These are phyloP conservation scores for Scortum barcoo DNA, from an alignment of 2,113 vertebrate species.

Conservation along the genomic window DNA sequence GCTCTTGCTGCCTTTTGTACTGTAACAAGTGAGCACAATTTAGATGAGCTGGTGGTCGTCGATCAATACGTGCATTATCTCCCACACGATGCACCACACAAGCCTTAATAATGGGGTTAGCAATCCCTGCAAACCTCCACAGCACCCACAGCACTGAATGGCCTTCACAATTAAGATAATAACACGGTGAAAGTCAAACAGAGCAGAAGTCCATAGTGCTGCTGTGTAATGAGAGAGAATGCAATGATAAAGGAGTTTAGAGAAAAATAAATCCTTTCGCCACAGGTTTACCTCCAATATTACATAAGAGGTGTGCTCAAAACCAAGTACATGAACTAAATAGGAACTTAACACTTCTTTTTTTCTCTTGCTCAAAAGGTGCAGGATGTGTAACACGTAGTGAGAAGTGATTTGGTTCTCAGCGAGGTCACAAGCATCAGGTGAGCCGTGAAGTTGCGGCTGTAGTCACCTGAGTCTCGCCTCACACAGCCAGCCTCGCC, in stretches of 20 bases:
- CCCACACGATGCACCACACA: slow-evolving; percentile 50
- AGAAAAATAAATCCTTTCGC: slow-evolving; percentile 12
- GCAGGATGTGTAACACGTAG: not conserved
- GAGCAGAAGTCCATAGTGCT: slow-evolving; percentile 31
- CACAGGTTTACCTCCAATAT: not conserved
- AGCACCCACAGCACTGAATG: slow-evolving; percentile 35
- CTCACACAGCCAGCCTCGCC: slow-evolving; percentile 28
- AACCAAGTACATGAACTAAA: slow-evolving; percentile 1
- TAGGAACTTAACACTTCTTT: slow-evolving; percentile 6
- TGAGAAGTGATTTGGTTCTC: slow-evolving; percentile 56
- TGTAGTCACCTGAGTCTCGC: slow-evolving; percentile 49
- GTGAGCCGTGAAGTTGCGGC: slow-evolving; percentile 61
- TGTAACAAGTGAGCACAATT: slow-evolving; percentile 75
- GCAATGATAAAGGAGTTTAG: not conserved
- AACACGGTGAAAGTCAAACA: slow-evolving; percentile 46
- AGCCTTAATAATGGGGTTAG: slow-evolving; percentile 68
- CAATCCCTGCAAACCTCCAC: slow-evolving; percentile 42
- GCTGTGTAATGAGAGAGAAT: not conserved
- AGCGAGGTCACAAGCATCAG: slow-evolving; percentile 42
- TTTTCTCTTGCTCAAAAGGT: not conserved
- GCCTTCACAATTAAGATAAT: slow-evolving; percentile 69
- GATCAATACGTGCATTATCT: slow-evolving; percentile 74
- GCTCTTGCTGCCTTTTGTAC: slow-evolving; percentile 75
- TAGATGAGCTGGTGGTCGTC: slow-evolving; percentile 62
- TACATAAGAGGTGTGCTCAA: not conserved